Evolutionary conservation across 2,797 vertebrate genomes (phyloP).

Genomic region (Varecia variegata): DNA sequence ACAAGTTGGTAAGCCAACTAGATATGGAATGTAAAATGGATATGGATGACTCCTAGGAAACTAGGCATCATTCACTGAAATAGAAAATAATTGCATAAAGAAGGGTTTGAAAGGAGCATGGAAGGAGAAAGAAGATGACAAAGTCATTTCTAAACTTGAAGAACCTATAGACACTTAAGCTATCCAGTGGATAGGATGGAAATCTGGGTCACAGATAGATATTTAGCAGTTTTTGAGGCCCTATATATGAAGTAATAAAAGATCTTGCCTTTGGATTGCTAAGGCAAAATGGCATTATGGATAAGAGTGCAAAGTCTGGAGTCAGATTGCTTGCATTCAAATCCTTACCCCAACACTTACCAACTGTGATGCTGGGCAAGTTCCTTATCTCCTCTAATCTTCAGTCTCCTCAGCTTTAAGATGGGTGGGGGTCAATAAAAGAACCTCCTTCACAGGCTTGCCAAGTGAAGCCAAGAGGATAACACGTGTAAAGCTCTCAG

Average conservation of each 20-base stretch:
- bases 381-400: not conserved
- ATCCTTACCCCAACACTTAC: not conserved
- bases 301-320: not conserved
- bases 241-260: not conserved
- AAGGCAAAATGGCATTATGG: not conserved
- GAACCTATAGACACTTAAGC: not conserved
- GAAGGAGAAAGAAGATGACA: not conserved
- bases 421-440: not conserved
- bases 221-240: not conserved
- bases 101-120: not conserved
- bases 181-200: not conserved
- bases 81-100: not conserved
- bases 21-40: not conserved
- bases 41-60: not conserved
- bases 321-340: not conserved
- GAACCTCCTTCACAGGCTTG: not conserved
- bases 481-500: not conserved
- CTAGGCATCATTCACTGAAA: not conserved
- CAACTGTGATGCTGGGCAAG: not conserved
- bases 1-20: conserved; percentile 32
- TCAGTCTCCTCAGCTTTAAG: not conserved
- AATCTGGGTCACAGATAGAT: not conserved
- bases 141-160: not conserved
- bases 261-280: not conserved
- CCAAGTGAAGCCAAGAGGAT: not conserved